Base-by-base conservation (phyloP, 2,888 invertebrate genomes). In the Dolomedes plantarius region DNA sequence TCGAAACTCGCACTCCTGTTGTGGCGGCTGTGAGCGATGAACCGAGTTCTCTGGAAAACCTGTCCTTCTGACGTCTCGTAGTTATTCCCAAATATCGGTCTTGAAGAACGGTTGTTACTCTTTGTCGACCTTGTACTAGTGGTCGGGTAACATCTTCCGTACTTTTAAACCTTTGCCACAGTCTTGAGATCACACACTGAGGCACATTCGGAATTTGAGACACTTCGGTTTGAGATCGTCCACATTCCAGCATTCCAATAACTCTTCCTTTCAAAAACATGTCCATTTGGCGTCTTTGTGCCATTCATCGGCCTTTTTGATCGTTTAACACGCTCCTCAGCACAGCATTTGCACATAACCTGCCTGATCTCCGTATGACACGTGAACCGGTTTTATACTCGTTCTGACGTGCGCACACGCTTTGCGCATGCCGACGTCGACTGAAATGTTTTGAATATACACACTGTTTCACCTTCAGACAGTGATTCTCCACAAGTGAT, bases 21-120 rank as follows among this genome's bases (percentile, higher is more conserved):
- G 23, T 72, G 29, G 5, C 31, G 50, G 50, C 19, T 27, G 32
- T 1, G 50, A 72, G 56, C 29, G 29, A 46, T 72, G 72, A 50
- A 72, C 27, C 32, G 28, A 73, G 73, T 73, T 73, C 32, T 73
- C 27, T 62, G 62, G 23, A 32, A 73, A 62, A 56, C 27, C 36
- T 19, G 32, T 73, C 7, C 19, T 1, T 46, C 41, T 46, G 41
- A 46, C 9, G 62, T 56, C 32, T 62, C 23, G 19, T 19, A 56
- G 23, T 73, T 23, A 32, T 73, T 56, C 32, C 7, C 56, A 29
- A 56, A 62, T 62, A 32, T 31, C 23, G 36, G 32, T 46, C 73
- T 62, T 19, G 28, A 0, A 16, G 31, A 73, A 56, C 11, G 31
- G 5, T 32, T 73, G 19, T 31, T 50, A 73, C 19, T 62, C 9